Evolutionary conservation across 2,113 vertebrate species (phyloP).

Genomic region (Pitta sordida): DNA sequence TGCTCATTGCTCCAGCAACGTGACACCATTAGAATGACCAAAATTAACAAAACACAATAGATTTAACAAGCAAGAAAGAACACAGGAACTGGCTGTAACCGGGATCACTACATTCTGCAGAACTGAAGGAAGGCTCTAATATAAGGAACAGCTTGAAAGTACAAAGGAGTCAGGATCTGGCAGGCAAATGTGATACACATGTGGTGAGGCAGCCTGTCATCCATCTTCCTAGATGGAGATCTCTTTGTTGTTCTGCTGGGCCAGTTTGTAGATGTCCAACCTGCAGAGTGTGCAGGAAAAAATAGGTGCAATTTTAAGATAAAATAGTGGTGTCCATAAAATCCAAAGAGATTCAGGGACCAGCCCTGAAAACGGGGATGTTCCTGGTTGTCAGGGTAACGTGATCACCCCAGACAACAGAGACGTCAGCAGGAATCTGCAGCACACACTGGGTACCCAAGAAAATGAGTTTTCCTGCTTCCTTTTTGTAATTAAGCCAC

Average conservation of each 20-base stretch:
- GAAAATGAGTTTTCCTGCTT: neutral
- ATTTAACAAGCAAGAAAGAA: neutral
- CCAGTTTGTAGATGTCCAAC: neutral
- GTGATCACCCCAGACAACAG: constrained; percentile 19
- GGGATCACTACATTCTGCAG: neutral
- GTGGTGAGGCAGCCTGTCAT: constrained; percentile 1
- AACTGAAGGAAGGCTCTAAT: neutral
- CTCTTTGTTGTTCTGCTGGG: constrained; percentile 16
- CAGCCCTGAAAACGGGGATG: neutral
- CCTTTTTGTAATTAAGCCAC: neutral
- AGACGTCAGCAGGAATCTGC: constrained; percentile 26
- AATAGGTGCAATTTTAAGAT: neutral
- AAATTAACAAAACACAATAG: neutral
- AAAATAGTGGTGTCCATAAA: neutral
- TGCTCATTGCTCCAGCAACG: neutral
- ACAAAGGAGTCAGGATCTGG: constrained; percentile 41
- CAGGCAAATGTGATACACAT: constrained; percentile 3
- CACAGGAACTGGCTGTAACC: constrained; percentile 1
- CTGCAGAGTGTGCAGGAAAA: neutral
- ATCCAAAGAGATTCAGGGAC: neutral
- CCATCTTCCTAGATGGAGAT: neutral
- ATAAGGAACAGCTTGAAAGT: neutral
- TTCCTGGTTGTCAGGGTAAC: constrained; percentile 56
- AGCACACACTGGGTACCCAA: neutral
- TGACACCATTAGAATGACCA: neutral